phyloP scores from a whole-genome alignment of 2,888 invertebrate species.

The Melinopterus prodromus region DNA sequence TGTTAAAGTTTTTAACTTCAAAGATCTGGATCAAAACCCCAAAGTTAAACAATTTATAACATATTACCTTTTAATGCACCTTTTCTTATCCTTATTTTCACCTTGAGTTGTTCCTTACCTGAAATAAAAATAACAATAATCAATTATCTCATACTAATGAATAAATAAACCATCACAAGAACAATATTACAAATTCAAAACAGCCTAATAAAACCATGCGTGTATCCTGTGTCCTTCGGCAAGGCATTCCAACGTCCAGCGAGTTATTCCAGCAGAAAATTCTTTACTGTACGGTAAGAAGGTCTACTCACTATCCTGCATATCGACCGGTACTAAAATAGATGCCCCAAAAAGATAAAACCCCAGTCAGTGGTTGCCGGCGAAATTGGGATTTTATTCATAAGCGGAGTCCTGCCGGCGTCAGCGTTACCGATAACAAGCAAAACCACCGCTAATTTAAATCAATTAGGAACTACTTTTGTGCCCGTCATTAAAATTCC shows the following conservation, averaged over 20 bases:
- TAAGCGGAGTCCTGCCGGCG: not conserved
- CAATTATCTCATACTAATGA: no score
- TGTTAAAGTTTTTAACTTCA: no score
- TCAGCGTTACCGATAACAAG: not conserved
- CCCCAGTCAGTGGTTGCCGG: constrained; percentile 5
- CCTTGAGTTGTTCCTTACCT: no score
- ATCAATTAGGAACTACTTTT: constrained; percentile 20
- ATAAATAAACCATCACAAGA: no score
- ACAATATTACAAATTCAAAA: no score
- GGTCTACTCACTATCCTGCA: not conserved
- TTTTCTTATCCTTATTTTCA: no score
- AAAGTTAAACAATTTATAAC: no score
- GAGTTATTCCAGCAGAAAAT: not conserved
- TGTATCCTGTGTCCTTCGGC: not conserved
- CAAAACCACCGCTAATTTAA: constrained; percentile 14
- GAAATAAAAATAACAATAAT: no score
- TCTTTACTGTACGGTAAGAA: not conserved
- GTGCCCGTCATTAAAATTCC: constrained; percentile 20
- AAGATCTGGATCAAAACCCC: no score
- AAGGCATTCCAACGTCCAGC: not conserved
- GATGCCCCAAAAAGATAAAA: not conserved
- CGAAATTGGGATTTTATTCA: constrained; percentile 11
- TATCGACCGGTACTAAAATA: constrained; percentile 4
- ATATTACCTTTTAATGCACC: no score
- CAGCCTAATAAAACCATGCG: no score